A percentile compares a stretch with the other conserved stretches of the same genome.
Evolutionary conservation across 2,113 vertebrate species (phyloP).

Genomic region (Syngnathoides biaculeatus): DNA sequence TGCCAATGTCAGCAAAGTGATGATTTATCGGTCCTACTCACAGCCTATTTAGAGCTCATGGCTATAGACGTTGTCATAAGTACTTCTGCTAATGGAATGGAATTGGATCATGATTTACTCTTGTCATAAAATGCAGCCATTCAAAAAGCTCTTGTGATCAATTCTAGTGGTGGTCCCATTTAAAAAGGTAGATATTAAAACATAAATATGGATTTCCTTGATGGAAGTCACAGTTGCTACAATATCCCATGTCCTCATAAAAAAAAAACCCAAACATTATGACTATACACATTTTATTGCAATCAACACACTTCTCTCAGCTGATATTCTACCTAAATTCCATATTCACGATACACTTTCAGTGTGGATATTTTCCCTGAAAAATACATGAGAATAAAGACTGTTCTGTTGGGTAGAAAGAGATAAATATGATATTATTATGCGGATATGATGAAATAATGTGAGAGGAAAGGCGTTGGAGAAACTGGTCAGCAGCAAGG

Average conservation of each 20-base stretch:
- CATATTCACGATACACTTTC: neutral
- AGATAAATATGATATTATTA: conserved; percentile 26
- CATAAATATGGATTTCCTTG: conserved; percentile 56
- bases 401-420: conserved; percentile 5
- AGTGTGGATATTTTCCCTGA: neutral
- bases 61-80: conserved; percentile 45
- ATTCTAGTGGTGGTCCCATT: conserved; percentile 61
- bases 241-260: neutral
- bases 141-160: conserved; percentile 67
- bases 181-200: conserved; percentile 54
- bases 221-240: conserved; percentile 33
- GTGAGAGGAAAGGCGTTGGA: conserved; percentile 1
- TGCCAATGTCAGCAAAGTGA: conserved; percentile 37
- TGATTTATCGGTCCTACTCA: conserved; percentile 52
- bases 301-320: conserved; percentile 15
- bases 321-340: conserved; percentile 15
- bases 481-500: conserved; percentile 6
- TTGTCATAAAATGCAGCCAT: conserved; percentile 54
- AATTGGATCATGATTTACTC: conserved; percentile 65
- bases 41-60: conserved; percentile 47
- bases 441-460: conserved; percentile 13
- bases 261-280: conserved; percentile 14
- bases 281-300: conserved; percentile 1
- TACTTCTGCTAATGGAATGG: conserved; percentile 69
- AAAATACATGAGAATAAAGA: conserved; percentile 4